phyloP scores from a whole-genome alignment of 2,113 vertebrate species.

The Brachionichthys hirsutus region DNA sequence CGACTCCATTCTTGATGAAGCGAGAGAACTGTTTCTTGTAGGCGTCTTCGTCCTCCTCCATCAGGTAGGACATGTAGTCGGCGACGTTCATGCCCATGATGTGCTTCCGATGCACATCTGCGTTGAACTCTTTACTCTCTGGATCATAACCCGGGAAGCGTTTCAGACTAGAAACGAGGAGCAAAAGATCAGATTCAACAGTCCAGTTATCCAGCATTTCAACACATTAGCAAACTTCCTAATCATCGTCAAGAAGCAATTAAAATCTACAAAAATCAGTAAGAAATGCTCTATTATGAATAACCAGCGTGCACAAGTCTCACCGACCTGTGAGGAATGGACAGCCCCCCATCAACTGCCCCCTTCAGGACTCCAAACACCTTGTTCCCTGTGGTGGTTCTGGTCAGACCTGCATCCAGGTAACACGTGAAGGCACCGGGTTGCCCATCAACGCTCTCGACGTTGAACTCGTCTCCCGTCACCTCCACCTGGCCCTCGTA shows the following conservation, averaged over 20 bases:
- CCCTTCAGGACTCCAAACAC: constrained; percentile 98
- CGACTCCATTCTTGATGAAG: constrained; percentile 93
- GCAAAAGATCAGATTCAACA: background rate
- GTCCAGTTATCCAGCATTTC: background rate
- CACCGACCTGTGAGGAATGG: constrained; percentile 95
- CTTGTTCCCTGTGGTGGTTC: constrained; percentile 98
- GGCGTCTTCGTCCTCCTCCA: constrained; percentile 95
- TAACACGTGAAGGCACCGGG: constrained; percentile 96
- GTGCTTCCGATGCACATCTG: constrained; percentile 95
- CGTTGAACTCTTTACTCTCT: constrained; percentile 96
- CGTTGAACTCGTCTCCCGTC: constrained; percentile 96
- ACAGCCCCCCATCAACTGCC: constrained; percentile 93
- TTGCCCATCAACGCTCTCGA: constrained; percentile 92
- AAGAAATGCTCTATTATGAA: background rate
- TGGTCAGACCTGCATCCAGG: constrained; percentile 94
- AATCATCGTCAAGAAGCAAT: no score
- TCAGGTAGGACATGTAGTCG: constrained; percentile 93
- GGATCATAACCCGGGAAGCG: constrained; percentile 96
- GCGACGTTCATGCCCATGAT: constrained; percentile 96
- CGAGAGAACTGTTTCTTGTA: constrained; percentile 98
- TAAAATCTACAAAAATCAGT: background rate
- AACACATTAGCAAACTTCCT: background rate
- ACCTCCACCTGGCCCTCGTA: constrained; percentile 98
- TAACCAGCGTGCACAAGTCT: background rate
- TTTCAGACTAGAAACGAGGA: constrained; percentile 81